Conservation (phyloP, 2,797 vertebrate species). For the Lepus townsendii region DNA sequence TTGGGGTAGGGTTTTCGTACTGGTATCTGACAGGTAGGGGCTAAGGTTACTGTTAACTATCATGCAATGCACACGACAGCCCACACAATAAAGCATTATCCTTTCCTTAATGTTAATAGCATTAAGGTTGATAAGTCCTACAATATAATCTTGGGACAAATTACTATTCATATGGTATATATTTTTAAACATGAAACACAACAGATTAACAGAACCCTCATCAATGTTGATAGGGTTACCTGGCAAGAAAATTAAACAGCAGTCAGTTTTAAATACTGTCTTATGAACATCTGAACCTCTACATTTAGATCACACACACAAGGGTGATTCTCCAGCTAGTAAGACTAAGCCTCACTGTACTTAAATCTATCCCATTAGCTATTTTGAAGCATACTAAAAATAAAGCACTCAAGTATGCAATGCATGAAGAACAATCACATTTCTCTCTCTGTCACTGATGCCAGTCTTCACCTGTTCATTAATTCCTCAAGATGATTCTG, state of each 20-base stretch:
- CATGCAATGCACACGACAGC: background rate
- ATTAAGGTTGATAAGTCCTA: background rate
- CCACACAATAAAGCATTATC: background rate
- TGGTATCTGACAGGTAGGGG: background rate
- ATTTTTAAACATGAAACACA: background rate
- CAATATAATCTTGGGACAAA: slow-evolving; percentile 37
- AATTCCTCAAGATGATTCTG: background rate
- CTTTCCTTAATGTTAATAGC: background rate
- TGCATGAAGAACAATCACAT: background rate
- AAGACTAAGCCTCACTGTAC: slow-evolving; percentile 46
- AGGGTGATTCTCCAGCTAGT: slow-evolving; percentile 58
- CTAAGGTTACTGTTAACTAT: background rate
- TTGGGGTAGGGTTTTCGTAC: background rate
- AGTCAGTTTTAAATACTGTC: slow-evolving; percentile 36
- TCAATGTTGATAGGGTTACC: slow-evolving; percentile 7
- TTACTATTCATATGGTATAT: background rate
- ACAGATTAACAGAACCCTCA: background rate
- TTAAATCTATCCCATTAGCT: slow-evolving; percentile 38
- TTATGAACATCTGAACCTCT: slow-evolving; percentile 31
- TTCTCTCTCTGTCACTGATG: background rate
- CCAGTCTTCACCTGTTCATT: background rate
- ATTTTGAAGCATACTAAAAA: slow-evolving; percentile 42
- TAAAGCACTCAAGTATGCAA: background rate
- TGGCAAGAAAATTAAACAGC: slow-evolving; percentile 56
- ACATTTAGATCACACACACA: background rate